A percentile compares a stretch with the other conserved stretches of the same genome.
Conservation (phyloP, 2,888 invertebrate genomes). For the Tiliacea citrago region DNA sequence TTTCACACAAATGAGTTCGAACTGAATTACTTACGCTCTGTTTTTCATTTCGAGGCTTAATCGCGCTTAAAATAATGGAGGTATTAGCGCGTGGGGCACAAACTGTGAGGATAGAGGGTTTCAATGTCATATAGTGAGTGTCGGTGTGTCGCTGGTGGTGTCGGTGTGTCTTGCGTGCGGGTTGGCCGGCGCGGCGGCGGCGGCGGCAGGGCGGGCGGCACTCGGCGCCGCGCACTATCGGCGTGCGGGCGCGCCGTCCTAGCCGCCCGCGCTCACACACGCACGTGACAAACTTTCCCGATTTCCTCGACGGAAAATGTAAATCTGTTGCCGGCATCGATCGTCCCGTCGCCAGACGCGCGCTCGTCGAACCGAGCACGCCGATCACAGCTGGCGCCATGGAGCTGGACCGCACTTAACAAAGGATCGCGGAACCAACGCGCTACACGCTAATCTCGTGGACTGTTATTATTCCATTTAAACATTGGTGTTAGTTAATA, state of each 20-base stretch:
- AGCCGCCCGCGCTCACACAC: constrained; percentile 81
- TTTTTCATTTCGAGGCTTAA: constrained; percentile 20
- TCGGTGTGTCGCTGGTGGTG: constrained; percentile 64
- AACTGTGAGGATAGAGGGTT: constrained; percentile 55
- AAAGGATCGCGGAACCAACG: constrained; percentile 81
- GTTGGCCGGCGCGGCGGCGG: constrained; percentile 67
- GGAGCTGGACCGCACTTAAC: constrained; percentile 84
- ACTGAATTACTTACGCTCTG: constrained; percentile 38
- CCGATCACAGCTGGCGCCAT: constrained; percentile 88
- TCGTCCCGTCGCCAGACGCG: constrained; percentile 84
- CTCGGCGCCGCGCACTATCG: constrained; percentile 88
- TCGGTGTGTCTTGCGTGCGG: constrained; percentile 53
- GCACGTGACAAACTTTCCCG: constrained; percentile 90
- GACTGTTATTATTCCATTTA: constrained; percentile 73
- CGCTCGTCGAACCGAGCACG: constrained; percentile 82
- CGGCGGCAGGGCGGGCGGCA: constrained; percentile 87
- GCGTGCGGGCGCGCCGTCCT: constrained; percentile 89
- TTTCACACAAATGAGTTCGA: constrained; percentile 48
- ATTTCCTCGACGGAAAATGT: constrained; percentile 89
- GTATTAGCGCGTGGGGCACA: constrained; percentile 18
- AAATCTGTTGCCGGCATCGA: constrained; percentile 90
- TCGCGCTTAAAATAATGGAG: constrained; percentile 30
- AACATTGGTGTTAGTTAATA: constrained; percentile 82
- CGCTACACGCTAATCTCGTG: constrained; percentile 76
- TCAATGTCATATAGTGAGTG: constrained; percentile 76